phyloP scores from a whole-genome alignment of 1,140 invertebrate genomes.

The Monomorium pharaonis region DNA sequence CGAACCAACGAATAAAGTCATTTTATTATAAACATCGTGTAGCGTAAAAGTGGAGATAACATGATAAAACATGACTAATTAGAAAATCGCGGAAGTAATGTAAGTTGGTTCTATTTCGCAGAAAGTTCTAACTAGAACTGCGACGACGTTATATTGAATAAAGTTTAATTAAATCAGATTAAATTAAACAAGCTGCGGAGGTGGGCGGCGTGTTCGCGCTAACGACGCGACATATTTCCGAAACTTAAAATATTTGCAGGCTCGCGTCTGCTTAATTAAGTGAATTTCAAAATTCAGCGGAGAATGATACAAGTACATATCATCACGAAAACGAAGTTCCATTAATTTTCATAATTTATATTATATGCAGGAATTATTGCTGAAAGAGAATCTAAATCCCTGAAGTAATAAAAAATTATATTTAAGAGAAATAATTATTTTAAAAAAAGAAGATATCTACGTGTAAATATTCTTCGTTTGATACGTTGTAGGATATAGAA shows the following conservation, averaged over 20 bases:
- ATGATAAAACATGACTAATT: conserved; percentile 19
- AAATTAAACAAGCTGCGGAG: conserved; percentile 45
- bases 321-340: background rate
- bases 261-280: conserved; percentile 49
- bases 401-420: background rate
- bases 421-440: background rate
- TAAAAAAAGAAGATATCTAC: background rate
- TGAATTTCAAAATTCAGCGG: conserved; percentile 43
- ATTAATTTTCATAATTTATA: conserved; percentile 27
- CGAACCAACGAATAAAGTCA: background rate
- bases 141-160: conserved; percentile 49
- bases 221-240: conserved; percentile 39
- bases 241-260: conserved; percentile 57
- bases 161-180: conserved; percentile 60
- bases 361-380: background rate
- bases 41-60: background rate
- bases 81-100: conserved; percentile 30
- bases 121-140: conserved; percentile 47
- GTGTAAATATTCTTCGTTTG: background rate
- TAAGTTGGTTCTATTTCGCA: conserved; percentile 21
- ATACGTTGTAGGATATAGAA: background rate
- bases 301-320: background rate
- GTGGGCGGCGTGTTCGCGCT: background rate
- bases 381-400: background rate
- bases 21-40: background rate